phyloP scores from a whole-genome alignment of 2,888 invertebrate species.

The Caenorhabditis drosophilae region DNA sequence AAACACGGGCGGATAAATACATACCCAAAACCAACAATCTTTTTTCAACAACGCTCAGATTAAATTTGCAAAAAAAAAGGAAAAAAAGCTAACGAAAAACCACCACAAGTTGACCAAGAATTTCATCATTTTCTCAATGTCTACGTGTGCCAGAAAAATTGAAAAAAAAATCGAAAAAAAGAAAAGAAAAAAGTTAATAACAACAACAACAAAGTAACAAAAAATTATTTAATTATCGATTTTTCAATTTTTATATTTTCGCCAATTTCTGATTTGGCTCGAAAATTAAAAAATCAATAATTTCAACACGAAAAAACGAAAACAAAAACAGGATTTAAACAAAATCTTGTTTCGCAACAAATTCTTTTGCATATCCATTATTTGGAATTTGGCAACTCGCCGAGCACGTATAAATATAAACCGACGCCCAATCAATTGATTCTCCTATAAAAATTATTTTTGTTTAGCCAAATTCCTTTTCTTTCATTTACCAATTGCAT shows the following conservation, averaged over 20 bases:
- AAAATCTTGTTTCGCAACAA: constrained; percentile 60
- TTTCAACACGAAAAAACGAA: not conserved
- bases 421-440: constrained; percentile 85
- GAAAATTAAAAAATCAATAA: not conserved
- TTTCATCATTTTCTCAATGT: too few species aligned
- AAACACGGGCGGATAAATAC: too few species aligned
- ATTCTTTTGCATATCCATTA: constrained; percentile 75
- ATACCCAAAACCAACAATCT: too few species aligned
- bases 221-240: too few species aligned
- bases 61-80: too few species aligned
- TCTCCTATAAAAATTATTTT: constrained; percentile 26
- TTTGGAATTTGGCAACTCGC: constrained; percentile 77
- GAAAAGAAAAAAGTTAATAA: constrained; percentile 5
- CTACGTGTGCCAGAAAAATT: too few species aligned
- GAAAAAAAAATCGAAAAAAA: not conserved
- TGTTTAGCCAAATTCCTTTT: not conserved
- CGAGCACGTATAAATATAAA: constrained; percentile 85
- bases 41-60: too few species aligned
- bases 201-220: constrained; percentile 5
- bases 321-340: not conserved
- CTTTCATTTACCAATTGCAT: constrained; percentile 40
- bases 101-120: too few species aligned
- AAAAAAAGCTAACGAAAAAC: too few species aligned
- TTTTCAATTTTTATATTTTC: too few species aligned
- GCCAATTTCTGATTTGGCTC: too few species aligned